A percentile compares a stretch with the other conserved stretches of the same genome.
Conservation (phyloP, 2,113 vertebrate species). For the Spilogale gracilis region DNA sequence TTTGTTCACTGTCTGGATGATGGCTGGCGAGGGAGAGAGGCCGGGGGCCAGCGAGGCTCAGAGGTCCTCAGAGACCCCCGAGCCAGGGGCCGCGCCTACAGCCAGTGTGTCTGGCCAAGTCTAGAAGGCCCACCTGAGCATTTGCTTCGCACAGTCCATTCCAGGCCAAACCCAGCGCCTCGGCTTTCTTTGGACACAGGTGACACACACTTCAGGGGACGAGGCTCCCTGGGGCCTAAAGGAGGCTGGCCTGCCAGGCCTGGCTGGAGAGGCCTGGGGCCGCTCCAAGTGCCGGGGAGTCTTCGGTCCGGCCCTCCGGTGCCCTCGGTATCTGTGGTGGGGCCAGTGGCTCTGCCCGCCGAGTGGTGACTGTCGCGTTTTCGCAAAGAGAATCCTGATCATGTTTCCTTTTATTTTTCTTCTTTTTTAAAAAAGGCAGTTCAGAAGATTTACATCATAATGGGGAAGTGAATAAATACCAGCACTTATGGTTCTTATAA, state of each 20-base stretch:
- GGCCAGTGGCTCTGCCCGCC: conserved; percentile 83
- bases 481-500: conserved; percentile 96
- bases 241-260: conserved; percentile 73
- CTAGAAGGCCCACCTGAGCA: conserved; percentile 7
- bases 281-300: conserved; percentile 74
- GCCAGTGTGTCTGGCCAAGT: conserved; percentile 8
- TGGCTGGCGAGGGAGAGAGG: neutral
- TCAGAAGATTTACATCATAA: conserved; percentile 93
- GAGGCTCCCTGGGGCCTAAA: conserved; percentile 70
- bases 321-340: conserved; percentile 74
- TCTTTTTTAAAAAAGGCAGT: conserved; percentile 92
- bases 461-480: conserved; percentile 93
- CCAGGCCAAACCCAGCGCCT: conserved; percentile 45
- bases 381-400: conserved; percentile 83
- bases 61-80: conserved; percentile 56
- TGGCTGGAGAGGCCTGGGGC: conserved; percentile 73
- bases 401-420: conserved; percentile 75
- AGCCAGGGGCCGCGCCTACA: conserved; percentile 58
- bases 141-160: conserved; percentile 30
- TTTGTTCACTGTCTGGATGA: neutral
- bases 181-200: conserved; percentile 70
- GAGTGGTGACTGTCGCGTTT: conserved; percentile 72
- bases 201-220: conserved; percentile 72
- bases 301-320: conserved; percentile 63
- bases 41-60: neutral